These are phyloP conservation scores for Tineola bisselliella DNA, from an alignment of 2,888 invertebrate species.

Conservation along the genomic window DNA sequence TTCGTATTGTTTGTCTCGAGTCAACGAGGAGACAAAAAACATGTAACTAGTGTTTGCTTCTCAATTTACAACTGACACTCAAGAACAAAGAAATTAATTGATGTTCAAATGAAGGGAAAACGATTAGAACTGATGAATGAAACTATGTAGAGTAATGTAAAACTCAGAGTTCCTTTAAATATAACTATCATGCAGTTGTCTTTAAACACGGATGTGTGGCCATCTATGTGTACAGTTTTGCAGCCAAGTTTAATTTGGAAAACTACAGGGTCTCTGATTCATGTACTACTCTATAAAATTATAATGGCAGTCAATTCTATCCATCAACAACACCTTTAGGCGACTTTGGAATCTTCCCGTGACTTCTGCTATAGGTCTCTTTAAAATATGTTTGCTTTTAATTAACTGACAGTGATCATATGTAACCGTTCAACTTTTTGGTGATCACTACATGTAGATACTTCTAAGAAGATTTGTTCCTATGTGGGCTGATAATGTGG, in stretches of 20 bases:
- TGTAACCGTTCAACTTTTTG: slow-evolving; percentile 19
- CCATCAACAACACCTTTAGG: slow-evolving; percentile 50
- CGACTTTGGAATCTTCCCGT: slow-evolving; percentile 37
- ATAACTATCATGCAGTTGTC: no score
- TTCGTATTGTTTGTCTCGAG: slow-evolving; percentile 45
- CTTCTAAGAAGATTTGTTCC: background rate
- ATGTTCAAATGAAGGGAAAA: slow-evolving; percentile 52
- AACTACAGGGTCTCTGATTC: background rate
- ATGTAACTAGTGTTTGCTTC: slow-evolving; percentile 59
- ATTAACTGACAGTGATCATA: slow-evolving; percentile 45
- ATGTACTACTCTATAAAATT: slow-evolving; percentile 1
- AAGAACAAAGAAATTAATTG: slow-evolving; percentile 66
- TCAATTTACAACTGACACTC: slow-evolving; percentile 61
- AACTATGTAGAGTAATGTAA: slow-evolving; percentile 26
- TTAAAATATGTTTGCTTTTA: slow-evolving; percentile 49
- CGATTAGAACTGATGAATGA: slow-evolving; percentile 40
- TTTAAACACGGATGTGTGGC: no score
- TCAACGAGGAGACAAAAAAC: slow-evolving; percentile 31
- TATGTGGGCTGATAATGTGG: background rate
- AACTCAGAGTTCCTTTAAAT: slow-evolving; percentile 19
- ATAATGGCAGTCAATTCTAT: slow-evolving; percentile 36
- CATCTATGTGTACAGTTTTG: no score
- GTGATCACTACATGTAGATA: no score
- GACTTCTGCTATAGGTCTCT: slow-evolving; percentile 50
- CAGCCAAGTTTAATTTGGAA: no score